These are phyloP conservation scores for Botia kubotai DNA, from an alignment of 2,797 vertebrate genomes.

Conservation along the genomic window DNA sequence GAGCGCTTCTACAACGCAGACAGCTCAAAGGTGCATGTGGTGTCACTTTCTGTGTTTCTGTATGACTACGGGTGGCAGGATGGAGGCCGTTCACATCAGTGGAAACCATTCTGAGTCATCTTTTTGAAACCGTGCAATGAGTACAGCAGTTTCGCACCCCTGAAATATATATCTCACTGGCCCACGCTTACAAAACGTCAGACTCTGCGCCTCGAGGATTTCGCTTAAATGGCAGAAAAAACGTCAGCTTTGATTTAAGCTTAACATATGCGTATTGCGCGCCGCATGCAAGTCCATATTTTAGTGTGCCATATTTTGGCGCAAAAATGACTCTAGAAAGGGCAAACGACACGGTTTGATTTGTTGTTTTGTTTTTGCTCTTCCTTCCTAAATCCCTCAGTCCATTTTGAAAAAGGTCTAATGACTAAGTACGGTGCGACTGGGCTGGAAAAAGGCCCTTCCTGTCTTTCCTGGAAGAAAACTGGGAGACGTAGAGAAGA, in stretches of 20 bases:
- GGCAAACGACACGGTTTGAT: conserved; percentile 17
- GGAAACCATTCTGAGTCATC: conserved; percentile 78
- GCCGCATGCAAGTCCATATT: neutral
- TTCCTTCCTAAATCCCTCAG: conserved; percentile 10
- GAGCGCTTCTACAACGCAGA: conserved; percentile 12
- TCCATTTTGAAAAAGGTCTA: conserved; percentile 21
- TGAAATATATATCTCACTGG: conserved; percentile 34
- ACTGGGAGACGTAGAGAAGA: conserved; percentile 56
- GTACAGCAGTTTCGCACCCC: conserved; percentile 59
- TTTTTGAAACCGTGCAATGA: conserved; percentile 57
- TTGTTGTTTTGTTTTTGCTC: conserved; percentile 28
- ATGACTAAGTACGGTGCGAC: conserved; percentile 58
- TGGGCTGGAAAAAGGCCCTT: conserved; percentile 69
- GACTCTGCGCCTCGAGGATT: neutral
- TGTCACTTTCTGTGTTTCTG: conserved; percentile 25
- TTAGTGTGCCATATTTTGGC: neutral
- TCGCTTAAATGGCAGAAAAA: neutral
- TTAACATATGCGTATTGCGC: neutral
- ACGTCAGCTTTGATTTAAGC: conserved; percentile 4
- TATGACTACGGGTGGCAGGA: conserved; percentile 64
- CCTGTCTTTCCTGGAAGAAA: conserved; percentile 62
- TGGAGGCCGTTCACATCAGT: conserved; percentile 70
- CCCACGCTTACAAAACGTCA: conserved; percentile 27
- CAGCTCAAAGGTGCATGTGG: neutral
- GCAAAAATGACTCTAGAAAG: conserved; percentile 32